A percentile compares a stretch with the other conserved stretches of the same genome.
These are phyloP conservation scores for Poeciliopsis prolifica DNA, from an alignment of 2,113 vertebrate genomes.

Conservation along the genomic window DNA sequence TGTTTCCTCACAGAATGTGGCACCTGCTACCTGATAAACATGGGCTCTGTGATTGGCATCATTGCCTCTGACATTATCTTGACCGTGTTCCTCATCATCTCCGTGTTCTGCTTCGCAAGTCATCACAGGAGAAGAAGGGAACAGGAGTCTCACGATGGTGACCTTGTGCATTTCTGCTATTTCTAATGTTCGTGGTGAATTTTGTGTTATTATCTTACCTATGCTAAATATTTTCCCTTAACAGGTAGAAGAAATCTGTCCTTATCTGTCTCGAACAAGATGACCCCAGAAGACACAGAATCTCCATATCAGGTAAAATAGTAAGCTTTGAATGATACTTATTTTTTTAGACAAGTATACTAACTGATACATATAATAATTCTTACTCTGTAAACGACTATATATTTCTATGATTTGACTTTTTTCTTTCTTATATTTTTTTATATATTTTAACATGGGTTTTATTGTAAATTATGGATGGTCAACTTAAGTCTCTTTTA, in stretches of 20 bases:
- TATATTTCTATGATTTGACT: not conserved
- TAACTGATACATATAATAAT: not conserved
- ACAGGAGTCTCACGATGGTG: constrained; percentile 49
- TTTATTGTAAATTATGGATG: not conserved
- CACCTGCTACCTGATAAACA: constrained; percentile 74
- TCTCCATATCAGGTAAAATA: constrained; percentile 79
- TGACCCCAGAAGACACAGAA: constrained; percentile 67
- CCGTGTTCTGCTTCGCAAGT: constrained; percentile 72
- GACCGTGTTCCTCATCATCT: constrained; percentile 74
- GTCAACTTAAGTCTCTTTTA: not conserved
- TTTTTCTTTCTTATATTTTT: not conserved
- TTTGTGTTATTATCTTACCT: not conserved
- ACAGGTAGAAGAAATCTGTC: constrained; percentile 45
- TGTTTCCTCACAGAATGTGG: constrained; percentile 68
- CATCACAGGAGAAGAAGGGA: constrained; percentile 57
- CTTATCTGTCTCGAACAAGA: constrained; percentile 55
- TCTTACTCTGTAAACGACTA: not conserved
- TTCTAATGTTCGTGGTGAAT: not conserved
- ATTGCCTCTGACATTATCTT: constrained; percentile 76
- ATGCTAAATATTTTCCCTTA: not conserved
- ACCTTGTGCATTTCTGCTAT: constrained; percentile 14
- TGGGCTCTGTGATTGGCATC: constrained; percentile 66
- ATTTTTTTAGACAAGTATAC: not conserved
- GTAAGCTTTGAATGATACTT: not conserved
- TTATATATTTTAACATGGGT: not conserved